A percentile compares a stretch with the other conserved stretches of the same genome.
These are phyloP conservation scores for Bathynomus jamesi DNA, from an alignment of 1,140 invertebrate genomes.

Conservation along the genomic window DNA sequence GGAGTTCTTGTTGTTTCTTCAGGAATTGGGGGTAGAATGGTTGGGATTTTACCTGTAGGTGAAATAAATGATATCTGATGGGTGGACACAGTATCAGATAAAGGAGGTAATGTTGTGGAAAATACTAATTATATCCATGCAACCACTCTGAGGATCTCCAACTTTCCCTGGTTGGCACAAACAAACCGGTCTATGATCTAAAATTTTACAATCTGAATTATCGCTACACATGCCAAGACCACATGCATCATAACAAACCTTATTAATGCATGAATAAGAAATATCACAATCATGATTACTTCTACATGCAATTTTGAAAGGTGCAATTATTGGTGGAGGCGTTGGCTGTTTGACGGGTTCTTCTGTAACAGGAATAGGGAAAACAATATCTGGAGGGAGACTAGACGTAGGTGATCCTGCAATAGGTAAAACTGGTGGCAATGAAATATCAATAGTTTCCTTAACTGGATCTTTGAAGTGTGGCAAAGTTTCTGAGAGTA, in stretches of 20 bases:
- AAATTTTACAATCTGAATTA: slow-evolving; percentile 40
- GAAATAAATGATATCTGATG: not conserved
- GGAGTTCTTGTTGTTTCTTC: not conserved
- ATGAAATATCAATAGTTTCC: not conserved
- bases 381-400: slow-evolving; percentile 7
- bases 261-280: slow-evolving; percentile 75
- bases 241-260: slow-evolving; percentile 73
- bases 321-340: slow-evolving; percentile 55
- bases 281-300: slow-evolving; percentile 82
- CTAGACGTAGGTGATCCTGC: slow-evolving; percentile 7
- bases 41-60: not conserved
- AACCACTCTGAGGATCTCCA: slow-evolving; percentile 47
- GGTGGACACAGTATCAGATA: not conserved
- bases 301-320: slow-evolving; percentile 70
- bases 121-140: slow-evolving; percentile 12
- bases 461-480: not conserved
- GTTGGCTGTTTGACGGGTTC: not conserved
- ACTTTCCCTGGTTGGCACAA: slow-evolving; percentile 66
- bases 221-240: slow-evolving; percentile 58
- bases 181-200: slow-evolving; percentile 38
- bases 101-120: not conserved
- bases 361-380: not conserved
- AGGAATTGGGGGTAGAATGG: slow-evolving; percentile 6
- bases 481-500: slow-evolving; percentile 4
- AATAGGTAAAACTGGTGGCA: slow-evolving; percentile 12